Base-by-base conservation (phyloP, 2,113 vertebrate genomes). In the Myrmecobius fasciatus region DNA sequence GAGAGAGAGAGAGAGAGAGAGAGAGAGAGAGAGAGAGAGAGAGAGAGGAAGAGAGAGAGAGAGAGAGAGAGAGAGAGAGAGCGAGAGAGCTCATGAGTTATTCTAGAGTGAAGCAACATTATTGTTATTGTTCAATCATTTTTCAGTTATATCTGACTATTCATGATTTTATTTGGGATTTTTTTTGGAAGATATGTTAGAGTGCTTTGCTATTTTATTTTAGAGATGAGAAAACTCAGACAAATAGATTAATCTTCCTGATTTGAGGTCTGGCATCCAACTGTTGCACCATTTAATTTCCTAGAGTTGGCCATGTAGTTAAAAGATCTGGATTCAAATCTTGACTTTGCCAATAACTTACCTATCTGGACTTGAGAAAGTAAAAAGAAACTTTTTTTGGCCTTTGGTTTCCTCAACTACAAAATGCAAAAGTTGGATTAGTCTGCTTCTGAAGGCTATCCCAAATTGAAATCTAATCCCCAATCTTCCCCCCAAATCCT, bases 231-330 rank as follows among this genome's bases (percentile, higher is more conserved):
- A 8, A 67, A 31, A 67, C 56, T 36, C 2, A 67, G 11, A 3
- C 4, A 36, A 67, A 67, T 3, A 67, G 28, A 60, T 0, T 28
- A 60, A 28, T 60, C 28, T 31, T 60, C 56, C 28, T 31, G 56
- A 3, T 28, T 60, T 11, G 9, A 60, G 56, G 56, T 6, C 60
- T 5, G 31, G 60, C 6, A 67, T 67, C 4, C 4, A 17, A 51
- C 9, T 10, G 49, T 14, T 67, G 12, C 4, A 17, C 3, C 60
- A 17, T 3, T 0, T 36, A 6, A 6, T 11, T 14, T 3, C 4
- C 60, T 31, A 67, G 67, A 22, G 5, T 22, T 83, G 31, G 31
- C 36, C 22, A 2, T 22, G 6, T 43, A 83, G 20, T 43, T 83
- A 43, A n/a, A 83, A 83, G 67, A n/a, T 14, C 17, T 43, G 36